Evolutionary conservation across 2,113 vertebrate genomes (phyloP).

Genomic region (Macquaria ambigua): DNA sequence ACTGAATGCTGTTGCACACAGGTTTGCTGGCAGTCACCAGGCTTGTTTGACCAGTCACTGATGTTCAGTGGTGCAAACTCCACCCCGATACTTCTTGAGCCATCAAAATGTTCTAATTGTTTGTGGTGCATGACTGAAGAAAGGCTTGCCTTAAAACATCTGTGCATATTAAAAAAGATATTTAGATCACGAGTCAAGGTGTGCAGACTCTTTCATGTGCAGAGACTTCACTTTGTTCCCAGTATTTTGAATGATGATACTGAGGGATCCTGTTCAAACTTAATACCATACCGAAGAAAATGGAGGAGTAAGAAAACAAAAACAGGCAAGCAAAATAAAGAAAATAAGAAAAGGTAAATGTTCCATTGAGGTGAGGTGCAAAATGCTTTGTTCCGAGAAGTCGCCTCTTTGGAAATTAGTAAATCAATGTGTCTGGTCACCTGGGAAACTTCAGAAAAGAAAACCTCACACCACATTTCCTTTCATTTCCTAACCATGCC

Average conservation of each 20-base stretch:
- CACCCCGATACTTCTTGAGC: conserved; percentile 12
- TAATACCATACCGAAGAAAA: conserved; percentile 44
- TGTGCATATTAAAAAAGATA: conserved; percentile 6
- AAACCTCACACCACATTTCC: conserved; percentile 50
- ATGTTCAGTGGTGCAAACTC: conserved; percentile 13
- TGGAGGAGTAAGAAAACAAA: conserved; percentile 23
- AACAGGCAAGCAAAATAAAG: conserved; percentile 7
- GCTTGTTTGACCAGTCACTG: conserved; percentile 44
- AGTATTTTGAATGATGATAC: conserved; percentile 22
- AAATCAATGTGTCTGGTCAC: conserved; percentile 77
- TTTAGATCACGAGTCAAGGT: conserved; percentile 34
- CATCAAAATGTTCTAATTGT: conserved; percentile 25
- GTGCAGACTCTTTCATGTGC: conserved; percentile 33
- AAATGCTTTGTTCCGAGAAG: conserved; percentile 82
- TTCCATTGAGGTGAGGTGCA: conserved; percentile 81
- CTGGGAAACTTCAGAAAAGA: conserved; percentile 74
- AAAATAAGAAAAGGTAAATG: conserved; percentile 46
- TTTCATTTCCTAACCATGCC: conserved; percentile 59
- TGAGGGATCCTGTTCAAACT: conserved; percentile 39
- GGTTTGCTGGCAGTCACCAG: conserved; percentile 33
- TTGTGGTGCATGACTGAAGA: conserved; percentile 27
- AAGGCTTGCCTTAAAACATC: conserved; percentile 10
- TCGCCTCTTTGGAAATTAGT: conserved; percentile 84
- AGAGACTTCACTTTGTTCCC: conserved; percentile 43
- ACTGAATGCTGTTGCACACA: neutral